Conservation (phyloP, 2,797 vertebrate genomes). For the Enteromius argenteus region DNA sequence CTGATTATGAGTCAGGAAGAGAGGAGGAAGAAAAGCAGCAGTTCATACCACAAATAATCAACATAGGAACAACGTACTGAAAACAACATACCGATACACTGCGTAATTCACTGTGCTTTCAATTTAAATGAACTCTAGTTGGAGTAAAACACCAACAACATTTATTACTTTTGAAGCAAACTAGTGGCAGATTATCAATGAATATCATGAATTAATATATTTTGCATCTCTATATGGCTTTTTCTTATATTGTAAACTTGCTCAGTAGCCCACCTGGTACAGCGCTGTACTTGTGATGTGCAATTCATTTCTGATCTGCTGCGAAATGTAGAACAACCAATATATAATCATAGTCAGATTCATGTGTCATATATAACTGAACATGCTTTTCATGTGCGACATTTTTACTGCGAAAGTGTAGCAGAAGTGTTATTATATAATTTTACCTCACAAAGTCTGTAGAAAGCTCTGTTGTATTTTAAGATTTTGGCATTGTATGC, state of each 20-base stretch:
- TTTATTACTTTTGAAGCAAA: neutral
- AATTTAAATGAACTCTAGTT: neutral
- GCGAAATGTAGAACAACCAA: neutral
- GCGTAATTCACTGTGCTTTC: neutral
- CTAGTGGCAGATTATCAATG: neutral
- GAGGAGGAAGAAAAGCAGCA: neutral
- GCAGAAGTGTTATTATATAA: neutral
- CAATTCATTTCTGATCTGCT: neutral
- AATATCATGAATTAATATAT: neutral
- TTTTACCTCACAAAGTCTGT: neutral
- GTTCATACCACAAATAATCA: neutral
- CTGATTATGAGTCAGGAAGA: conserved; percentile 42
- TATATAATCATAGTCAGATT: neutral
- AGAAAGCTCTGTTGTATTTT: neutral
- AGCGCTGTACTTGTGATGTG: neutral
- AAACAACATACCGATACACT: neutral
- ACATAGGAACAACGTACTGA: neutral
- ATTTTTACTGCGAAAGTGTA: neutral
- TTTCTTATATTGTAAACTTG: neutral
- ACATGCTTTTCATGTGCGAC: too few species aligned
- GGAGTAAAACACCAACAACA: neutral
- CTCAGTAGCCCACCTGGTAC: neutral
- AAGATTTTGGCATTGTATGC: neutral
- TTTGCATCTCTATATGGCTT: neutral
- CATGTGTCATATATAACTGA: neutral